A percentile compares a stretch with the other conserved stretches of the same genome.
These are phyloP conservation scores for Sardinella longiceps DNA, from an alignment of 2,797 vertebrate species.

Conservation along the genomic window DNA sequence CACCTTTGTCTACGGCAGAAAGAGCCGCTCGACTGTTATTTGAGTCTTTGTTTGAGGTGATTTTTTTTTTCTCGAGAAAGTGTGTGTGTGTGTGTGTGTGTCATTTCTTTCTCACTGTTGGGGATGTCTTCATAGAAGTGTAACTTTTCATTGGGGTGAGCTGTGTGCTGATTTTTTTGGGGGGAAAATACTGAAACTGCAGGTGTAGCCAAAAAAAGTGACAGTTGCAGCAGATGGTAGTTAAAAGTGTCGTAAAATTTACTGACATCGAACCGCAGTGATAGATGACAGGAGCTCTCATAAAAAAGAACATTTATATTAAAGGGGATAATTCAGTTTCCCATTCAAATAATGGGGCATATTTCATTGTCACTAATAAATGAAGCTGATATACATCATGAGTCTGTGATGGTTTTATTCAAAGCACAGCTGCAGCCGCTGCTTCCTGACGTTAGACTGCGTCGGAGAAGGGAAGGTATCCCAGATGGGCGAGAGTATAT, in stretches of 20 bases:
- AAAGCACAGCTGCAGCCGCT: neutral
- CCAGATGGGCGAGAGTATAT: neutral
- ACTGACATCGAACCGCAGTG: neutral
- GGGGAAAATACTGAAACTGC: neutral
- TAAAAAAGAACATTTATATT: constrained; percentile 31
- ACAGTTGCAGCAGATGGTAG: constrained; percentile 14
- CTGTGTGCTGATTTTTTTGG: neutral
- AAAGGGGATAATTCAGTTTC: constrained; percentile 27
- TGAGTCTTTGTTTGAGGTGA: constrained; percentile 26
- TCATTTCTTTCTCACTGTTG: constrained; percentile 7
- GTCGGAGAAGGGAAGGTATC: neutral
- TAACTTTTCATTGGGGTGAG: constrained; percentile 21
- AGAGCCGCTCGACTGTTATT: constrained; percentile 34
- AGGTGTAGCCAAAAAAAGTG: constrained; percentile 7
- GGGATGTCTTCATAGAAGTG: constrained; percentile 37
- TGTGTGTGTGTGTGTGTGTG: constrained; percentile 8
- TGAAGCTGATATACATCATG: constrained; percentile 2
- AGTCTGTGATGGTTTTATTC: constrained; percentile 7
- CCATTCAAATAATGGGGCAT: constrained; percentile 27
- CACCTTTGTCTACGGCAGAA: constrained; percentile 38
- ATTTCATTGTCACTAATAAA: constrained; percentile 25
- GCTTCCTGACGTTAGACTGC: neutral
- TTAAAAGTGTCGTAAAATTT: constrained; percentile 11
- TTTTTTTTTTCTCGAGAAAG: constrained; percentile 1
- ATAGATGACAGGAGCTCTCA: constrained; percentile 28